phyloP scores from a whole-genome alignment of 2,797 vertebrate species.

The Vultur gryphus region DNA sequence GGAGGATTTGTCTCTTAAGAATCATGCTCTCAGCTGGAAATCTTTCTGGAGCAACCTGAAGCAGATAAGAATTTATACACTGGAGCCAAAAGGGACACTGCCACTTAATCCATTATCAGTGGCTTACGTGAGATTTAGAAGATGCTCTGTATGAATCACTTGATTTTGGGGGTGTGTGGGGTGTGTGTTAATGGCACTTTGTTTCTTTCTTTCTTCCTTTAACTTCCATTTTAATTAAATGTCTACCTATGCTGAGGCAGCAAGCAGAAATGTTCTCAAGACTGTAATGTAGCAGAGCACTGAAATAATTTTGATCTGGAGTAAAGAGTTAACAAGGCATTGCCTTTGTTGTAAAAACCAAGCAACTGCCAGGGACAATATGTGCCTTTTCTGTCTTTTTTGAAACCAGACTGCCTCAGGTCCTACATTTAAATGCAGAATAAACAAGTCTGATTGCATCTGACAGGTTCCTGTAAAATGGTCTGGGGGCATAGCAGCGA shows the following conservation, averaged over 20 bases:
- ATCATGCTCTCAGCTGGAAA: slow-evolving; percentile 40
- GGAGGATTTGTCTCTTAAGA: slow-evolving; percentile 47
- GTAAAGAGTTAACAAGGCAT: slow-evolving; percentile 31
- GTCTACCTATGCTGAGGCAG: not conserved
- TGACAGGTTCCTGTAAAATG: slow-evolving; percentile 69
- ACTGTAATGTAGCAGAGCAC: not conserved
- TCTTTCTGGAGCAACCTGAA: slow-evolving; percentile 46
- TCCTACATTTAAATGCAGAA: slow-evolving; percentile 64
- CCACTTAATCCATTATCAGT: slow-evolving; percentile 33
- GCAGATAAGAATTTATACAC: slow-evolving; percentile 51
- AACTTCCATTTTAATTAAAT: not conserved
- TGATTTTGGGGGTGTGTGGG: not conserved
- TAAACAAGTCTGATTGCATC: slow-evolving; percentile 71
- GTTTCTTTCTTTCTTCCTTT: not conserved
- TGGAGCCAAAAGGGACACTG: slow-evolving; percentile 22
- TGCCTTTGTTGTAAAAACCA: slow-evolving; percentile 24
- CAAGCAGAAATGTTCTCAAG: not conserved
- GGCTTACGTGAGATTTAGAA: not conserved
- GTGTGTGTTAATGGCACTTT: not conserved
- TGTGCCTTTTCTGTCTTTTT: slow-evolving; percentile 59
- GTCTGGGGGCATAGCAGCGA: slow-evolving; percentile 46
- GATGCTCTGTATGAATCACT: slow-evolving; percentile 14
- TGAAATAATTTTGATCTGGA: slow-evolving; percentile 15
- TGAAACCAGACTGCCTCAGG: slow-evolving; percentile 43
- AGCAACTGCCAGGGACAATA: slow-evolving; percentile 63